These are phyloP conservation scores for Saccopteryx bilineata DNA, from an alignment of 2,113 vertebrate species.

Conservation along the genomic window DNA sequence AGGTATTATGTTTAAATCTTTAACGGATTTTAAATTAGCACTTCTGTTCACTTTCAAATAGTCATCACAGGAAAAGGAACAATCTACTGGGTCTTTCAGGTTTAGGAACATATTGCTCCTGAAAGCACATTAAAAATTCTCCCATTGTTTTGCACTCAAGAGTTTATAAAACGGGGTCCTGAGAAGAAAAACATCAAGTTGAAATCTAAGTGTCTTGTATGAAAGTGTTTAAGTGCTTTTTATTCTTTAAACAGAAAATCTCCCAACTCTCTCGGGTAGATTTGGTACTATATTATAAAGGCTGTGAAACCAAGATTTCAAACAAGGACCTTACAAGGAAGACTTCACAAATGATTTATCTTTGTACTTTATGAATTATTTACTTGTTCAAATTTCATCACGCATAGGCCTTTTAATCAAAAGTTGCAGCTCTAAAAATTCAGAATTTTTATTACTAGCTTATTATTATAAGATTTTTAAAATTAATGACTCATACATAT, in stretches of 20 bases:
- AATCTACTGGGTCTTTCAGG: background rate
- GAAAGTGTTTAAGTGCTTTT: background rate
- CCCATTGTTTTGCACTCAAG: background rate
- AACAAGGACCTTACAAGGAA: background rate
- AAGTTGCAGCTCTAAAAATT: background rate
- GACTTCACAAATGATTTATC: background rate
- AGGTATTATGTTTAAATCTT: background rate
- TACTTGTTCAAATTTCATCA: background rate
- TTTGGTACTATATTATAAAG: background rate
- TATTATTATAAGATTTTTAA: background rate
- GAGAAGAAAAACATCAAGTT: background rate
- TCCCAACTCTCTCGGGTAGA: background rate
- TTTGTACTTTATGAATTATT: background rate
- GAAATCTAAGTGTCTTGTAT: background rate
- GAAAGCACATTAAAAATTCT: background rate
- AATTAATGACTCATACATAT: background rate
- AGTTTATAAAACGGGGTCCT: background rate
- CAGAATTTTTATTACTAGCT: background rate
- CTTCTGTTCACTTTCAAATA: background rate
- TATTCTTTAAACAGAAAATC: background rate
- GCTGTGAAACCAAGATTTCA: background rate
- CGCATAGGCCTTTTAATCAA: background rate
- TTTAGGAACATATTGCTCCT: background rate
- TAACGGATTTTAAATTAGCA: background rate
- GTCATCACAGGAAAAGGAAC: background rate